phyloP scores from a whole-genome alignment of 1,140 invertebrate species.

The Sycophila sp. region DNA sequence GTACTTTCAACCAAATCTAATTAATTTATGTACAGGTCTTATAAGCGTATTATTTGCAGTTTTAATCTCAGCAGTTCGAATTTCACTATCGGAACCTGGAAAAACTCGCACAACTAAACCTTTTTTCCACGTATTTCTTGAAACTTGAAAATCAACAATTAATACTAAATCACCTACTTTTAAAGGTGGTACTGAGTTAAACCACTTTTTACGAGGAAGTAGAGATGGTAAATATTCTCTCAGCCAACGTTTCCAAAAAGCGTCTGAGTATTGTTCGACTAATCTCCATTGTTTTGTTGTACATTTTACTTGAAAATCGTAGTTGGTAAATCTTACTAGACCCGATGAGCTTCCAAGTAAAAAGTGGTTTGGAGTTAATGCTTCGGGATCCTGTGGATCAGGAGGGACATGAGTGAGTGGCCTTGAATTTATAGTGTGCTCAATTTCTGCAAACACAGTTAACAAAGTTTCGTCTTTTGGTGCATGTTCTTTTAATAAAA shows the following conservation, averaged over 20 bases:
- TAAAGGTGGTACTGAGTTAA: not conserved
- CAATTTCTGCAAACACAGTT: not conserved
- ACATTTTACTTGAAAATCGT: not conserved
- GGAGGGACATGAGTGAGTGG: slow-evolving; percentile 30
- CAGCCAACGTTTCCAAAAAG: slow-evolving; percentile 45
- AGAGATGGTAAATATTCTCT: slow-evolving; percentile 43
- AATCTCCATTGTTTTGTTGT: slow-evolving; percentile 14
- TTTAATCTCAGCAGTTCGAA: not conserved
- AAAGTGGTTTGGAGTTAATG: slow-evolving; percentile 49
- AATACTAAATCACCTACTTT: slow-evolving; percentile 1
- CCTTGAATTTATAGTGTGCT: not conserved
- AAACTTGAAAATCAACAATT: not conserved
- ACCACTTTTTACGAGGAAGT: slow-evolving; percentile 34
- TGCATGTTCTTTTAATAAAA: not conserved
- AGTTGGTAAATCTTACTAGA: not conserved
- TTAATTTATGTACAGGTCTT: too few species aligned
- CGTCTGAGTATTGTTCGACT: slow-evolving; percentile 36
- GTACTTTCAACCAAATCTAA: too few species aligned
- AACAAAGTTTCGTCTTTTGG: slow-evolving; percentile 3
- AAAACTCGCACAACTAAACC: not conserved
- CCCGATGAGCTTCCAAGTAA: slow-evolving; percentile 39
- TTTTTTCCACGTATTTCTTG: not conserved
- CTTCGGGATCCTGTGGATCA: slow-evolving; percentile 28
- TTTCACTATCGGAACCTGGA: not conserved
- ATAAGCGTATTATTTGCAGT: too few species aligned